Evolutionary conservation across 2,113 vertebrate genomes (phyloP), one percentile per base, ranked within the genome.

Genomic region (Axis porcinus): DNA sequence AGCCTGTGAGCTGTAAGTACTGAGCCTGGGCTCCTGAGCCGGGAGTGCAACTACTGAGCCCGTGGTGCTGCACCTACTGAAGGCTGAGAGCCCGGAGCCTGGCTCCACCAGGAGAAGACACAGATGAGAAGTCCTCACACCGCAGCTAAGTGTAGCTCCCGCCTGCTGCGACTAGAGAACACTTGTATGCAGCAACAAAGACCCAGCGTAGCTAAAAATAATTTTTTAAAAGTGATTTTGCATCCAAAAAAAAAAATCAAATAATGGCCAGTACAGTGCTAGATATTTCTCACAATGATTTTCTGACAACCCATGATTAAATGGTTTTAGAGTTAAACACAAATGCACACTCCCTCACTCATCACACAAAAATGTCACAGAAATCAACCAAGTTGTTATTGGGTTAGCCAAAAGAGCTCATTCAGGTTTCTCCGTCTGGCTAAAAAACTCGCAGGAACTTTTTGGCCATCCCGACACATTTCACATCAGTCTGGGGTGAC

Each of bases 271-370:
- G 9, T 55, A 67, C 16, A 60, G 14, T 81, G 43, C 14, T 43
- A 40, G 11, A 60, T 14, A 55, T 28, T 86, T 86, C 86, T 91
- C 83, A 62, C 1, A 78, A 3, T 83, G 95, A 83, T 83, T 93
- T 93, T 90, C 47, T 91, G 82, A 93, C 45, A 93, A 78, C 30
- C 13, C 43, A 52, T 21, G 78, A 58, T 64, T n/a, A 43, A 86
- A 64, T 78, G 23, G 28, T 78, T 86, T 95, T 84, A 86, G 54
- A 81, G 67, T 93, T 83, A 78, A 95, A 95, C 43, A 40, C 21
- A 91, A n/a, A 67, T 45, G 83, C 16, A 70, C 28, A 91, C 33
- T 79, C 83, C 45, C 27, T 78, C 67, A 76, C 28, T 86, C 43
- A 60, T 58, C 82, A 81, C 55, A 95, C 17, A 91, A 64, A 74